phyloP scores from a whole-genome alignment of 2,113 vertebrate species.

The Procavia capensis region DNA sequence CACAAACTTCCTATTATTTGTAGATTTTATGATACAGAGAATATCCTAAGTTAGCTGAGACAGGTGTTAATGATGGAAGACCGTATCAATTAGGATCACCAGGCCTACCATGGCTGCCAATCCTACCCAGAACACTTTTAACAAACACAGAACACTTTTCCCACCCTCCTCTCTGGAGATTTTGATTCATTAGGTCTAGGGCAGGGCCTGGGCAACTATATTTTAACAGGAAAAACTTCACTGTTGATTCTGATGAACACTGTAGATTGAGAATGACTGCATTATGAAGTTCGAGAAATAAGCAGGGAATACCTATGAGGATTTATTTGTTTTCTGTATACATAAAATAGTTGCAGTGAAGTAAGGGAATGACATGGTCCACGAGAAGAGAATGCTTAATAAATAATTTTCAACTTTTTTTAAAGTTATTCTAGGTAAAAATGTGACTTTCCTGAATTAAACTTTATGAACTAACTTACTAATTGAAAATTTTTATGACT shows the following conservation, averaged over 20 bases:
- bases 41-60: not conserved
- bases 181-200: not conserved
- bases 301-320: not conserved
- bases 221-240: not conserved
- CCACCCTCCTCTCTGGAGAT: not conserved
- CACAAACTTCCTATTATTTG: constrained; percentile 28
- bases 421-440: constrained; percentile 46
- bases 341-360: constrained; percentile 35
- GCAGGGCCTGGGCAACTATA: not conserved
- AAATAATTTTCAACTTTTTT: constrained; percentile 37
- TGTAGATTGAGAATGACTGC: not conserved
- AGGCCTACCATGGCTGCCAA: not conserved
- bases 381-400: constrained; percentile 38
- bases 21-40: not conserved
- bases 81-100: not conserved
- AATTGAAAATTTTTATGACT: constrained; percentile 22
- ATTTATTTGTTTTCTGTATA: not conserved
- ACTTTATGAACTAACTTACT: not conserved
- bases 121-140: not conserved
- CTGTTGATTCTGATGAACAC: constrained; percentile 18
- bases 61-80: not conserved
- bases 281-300: constrained; percentile 43
- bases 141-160: not conserved
- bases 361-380: not conserved
- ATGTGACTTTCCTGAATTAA: constrained; percentile 46